Evolutionary conservation across 2,113 vertebrate genomes (phyloP), one percentile per base, ranked within the genome.

Genomic region (Cacatua alba): DNA sequence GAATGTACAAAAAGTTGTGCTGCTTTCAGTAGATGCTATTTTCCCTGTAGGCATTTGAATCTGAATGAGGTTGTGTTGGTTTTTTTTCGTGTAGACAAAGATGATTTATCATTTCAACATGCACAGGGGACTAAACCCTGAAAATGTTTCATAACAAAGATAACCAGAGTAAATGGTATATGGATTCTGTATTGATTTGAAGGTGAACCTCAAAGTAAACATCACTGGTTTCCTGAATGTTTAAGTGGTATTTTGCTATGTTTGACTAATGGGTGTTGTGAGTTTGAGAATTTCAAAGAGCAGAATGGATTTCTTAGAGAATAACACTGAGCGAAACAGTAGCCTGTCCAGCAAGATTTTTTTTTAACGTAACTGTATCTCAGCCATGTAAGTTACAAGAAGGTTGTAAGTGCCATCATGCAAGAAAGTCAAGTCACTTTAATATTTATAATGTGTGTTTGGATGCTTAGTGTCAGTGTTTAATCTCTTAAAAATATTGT

Each of bases 81-180:
- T 90, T 72, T 60, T 21, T 57, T 98, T 97, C 97, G 68, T 97
- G 29, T 79, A 93, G 86, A 76, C 2, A 1, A 90, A 94, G 81
- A 85, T 97, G 91, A 97, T 97, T 96, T 97, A 95, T 97, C 84
- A 97, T 98, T 98, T 98, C 95, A 96, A 75, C 86, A 88, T 97
- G 84, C 94, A 95, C 93, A 90, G 77, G 82, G 93, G 96, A 96
- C 91, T 97, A 95, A 97, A 92, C 78, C 68, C 90, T 93, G 85
- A 97, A 96, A 98, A 95, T 63, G n/a, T 94, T 98, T 96, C 87
- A 86, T 96, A 97, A 95, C 92, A 96, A 82, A 92, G 92, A 95
- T 95, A 97, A 96, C 84, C 74, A 94, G 92, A 96, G 97, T 90
- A 97, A 97, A 96, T 90, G 59, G 55, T 93, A 64, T 64, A 64